Base-by-base conservation (phyloP, 2,797 vertebrate species). In the Merluccius polli region DNA sequence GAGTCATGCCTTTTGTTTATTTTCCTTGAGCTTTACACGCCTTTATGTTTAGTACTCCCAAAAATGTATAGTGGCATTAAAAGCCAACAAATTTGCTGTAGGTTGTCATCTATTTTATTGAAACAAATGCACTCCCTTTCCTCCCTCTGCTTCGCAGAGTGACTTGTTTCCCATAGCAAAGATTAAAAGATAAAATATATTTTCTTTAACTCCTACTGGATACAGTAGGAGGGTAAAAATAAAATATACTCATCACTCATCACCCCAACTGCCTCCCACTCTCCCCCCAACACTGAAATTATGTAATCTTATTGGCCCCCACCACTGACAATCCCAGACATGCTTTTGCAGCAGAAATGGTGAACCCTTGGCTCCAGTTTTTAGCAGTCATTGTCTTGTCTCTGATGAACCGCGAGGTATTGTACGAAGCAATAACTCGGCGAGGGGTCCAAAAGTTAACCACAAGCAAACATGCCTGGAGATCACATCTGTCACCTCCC, bases 301-400 rank as follows among this genome's bases (percentile, higher is more conserved):
- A 41, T 16, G 38, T 1, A 41, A 41, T 16, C 38, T 12, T 41
- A 41, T 41, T 41, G 38, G 38, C 11, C 38, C 13, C 38, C 35
- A 36, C 35, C 35, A 8, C 35, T 36, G 35, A 36, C 35, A 41
- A 41, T 41, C 38, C 38, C 38, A 18, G 44, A 48, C 44, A 48
- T 15, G 15, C 16, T 48, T 48, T 48, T 6, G 44, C 44, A 48
- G 18, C 44, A 48, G 3, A 21, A 48, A 75, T 79, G 18, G 73
- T n/a, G 4, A 74, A 63, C 72, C 69, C 36, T 76, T 75, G 59
- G 77, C 71, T 76, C 65, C 75, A 74, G 76, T 81, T 71, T 77
- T 88, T 79, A 65, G 24, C 67, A 30, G 78, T 75, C 84, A 89
- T 92, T 87, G 87, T 88, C 81, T 85, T 82, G 88, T 90, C 88